These are phyloP conservation scores for Macrobrachium rosenbergii DNA, from an alignment of 1,140 invertebrate genomes.

Conservation along the genomic window DNA sequence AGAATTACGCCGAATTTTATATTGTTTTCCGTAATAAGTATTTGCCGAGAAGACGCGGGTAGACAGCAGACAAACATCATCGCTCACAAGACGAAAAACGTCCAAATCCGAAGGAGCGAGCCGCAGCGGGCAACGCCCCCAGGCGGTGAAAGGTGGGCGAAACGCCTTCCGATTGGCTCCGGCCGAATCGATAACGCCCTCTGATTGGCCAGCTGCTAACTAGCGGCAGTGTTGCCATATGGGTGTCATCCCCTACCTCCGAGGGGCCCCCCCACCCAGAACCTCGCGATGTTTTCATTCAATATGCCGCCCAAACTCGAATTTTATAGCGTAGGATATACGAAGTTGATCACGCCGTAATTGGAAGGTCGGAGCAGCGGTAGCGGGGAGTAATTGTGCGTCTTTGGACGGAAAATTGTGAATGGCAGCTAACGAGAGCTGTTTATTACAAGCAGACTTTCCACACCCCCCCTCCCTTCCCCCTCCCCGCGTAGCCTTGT, in stretches of 20 bases:
- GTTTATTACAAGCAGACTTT: conserved; percentile 47
- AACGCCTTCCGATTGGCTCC: conserved; percentile 14
- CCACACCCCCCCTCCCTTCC: neutral
- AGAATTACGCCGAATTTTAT: too few relatives aligned
- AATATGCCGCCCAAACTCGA: conserved; percentile 57
- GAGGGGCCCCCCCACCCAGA: neutral
- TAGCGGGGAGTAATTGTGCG: conserved; percentile 54
- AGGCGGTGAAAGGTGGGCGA: conserved; percentile 35
- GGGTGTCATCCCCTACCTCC: neutral
- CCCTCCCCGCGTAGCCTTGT: neutral
- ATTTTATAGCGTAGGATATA: conserved; percentile 55
- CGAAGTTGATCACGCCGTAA: conserved; percentile 54
- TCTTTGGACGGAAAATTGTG: conserved; percentile 62
- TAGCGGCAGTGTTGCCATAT: conserved; percentile 45
- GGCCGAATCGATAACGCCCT: conserved; percentile 30
- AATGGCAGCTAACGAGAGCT: conserved; percentile 60
- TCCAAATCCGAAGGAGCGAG: neutral
- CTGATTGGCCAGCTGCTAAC: conserved; percentile 40
- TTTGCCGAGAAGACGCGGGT: too few relatives aligned
- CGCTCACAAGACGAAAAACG: neutral
- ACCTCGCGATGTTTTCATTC: conserved; percentile 49
- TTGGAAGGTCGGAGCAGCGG: conserved; percentile 53
- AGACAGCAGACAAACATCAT: too few relatives aligned
- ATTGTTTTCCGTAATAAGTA: too few relatives aligned
- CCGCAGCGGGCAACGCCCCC: conserved; percentile 16